Base-by-base conservation (phyloP, 2,888 invertebrate species). In the Eremobia ochroleuca region DNA sequence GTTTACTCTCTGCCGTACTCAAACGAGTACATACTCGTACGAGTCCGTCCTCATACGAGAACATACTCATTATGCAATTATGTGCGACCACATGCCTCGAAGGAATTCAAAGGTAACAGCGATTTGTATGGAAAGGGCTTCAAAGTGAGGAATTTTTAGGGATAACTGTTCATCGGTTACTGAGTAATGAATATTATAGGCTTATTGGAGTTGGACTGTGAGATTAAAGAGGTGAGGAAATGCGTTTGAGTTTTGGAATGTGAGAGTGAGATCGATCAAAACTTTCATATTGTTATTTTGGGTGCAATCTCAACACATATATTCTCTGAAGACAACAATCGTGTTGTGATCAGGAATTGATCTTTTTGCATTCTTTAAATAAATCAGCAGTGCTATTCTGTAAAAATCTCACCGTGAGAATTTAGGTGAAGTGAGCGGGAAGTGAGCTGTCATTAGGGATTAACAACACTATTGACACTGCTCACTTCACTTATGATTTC, bases 1-100 rank as follows among this genome's bases (percentile, higher is more conserved):
- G 90, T 90, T 92, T 92, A 92, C 92, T 88, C 83, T 81, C 79
- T 86, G 77, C 78, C 85, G 87, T 90, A 90, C 88, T 87, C 91
- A 91, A 87, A 91, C 68, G 71, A 71, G 31, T 74, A 59, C 71
- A 88, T 90, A 90, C 34, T 28, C 66, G 67, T 59, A 67, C n/a
- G 4, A 43, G 70, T 40, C 28, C 61, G 34, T 70, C n/a, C 87
- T 87, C 90, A 90, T 85, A 90, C 68, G 28, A 68, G 34, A 68
- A 52, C 58, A 62, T n/a, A 59, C 75, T 75, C 59, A 81, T 93
- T 93, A 94, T 92, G 93, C 92, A 93, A 93, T 90, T 89, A 90
- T 89, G 88, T 83, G 83, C 76, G 74, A 77, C 76, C 59, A 68
- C 66, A 81, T 70, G 76, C 79, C 67, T 62, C 73, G 21, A 31